These are phyloP conservation scores for Amphibalanus amphitrite DNA, from an alignment of 1,140 invertebrate genomes.

Conservation along the genomic window DNA sequence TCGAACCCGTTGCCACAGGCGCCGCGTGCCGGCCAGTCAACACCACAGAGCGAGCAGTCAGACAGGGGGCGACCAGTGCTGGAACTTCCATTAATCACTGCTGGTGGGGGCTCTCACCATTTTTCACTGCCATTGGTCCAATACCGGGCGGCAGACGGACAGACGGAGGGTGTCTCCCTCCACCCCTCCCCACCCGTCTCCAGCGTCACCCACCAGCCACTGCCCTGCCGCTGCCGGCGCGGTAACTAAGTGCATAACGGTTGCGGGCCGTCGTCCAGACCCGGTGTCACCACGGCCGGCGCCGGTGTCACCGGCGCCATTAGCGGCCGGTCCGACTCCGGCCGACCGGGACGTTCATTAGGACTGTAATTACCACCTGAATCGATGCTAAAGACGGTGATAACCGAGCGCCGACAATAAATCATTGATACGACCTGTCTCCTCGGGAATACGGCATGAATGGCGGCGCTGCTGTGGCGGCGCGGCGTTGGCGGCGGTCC, in stretches of 20 bases:
- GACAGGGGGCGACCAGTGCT: neutral
- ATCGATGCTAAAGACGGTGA: neutral
- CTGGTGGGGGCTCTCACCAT: neutral
- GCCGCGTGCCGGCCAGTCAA: too few relatives aligned
- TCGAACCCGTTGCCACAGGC: too few relatives aligned
- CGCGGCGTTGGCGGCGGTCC: too few relatives aligned
- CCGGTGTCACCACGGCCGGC: neutral
- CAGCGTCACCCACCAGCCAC: too few relatives aligned
- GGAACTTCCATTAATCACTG: neutral
- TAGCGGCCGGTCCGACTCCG: neutral
- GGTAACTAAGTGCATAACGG: too few relatives aligned
- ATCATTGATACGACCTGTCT: neutral
- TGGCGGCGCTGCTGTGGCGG: too few relatives aligned
- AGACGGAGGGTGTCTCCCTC: neutral
- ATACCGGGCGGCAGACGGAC: neutral
- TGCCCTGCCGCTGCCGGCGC: too few relatives aligned
- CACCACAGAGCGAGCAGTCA: too few relatives aligned
- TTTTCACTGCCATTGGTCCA: neutral
- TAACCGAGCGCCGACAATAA: neutral
- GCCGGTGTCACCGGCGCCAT: neutral
- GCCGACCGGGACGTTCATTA: neutral
- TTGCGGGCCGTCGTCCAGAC: too few relatives aligned
- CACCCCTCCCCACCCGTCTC: too few relatives aligned
- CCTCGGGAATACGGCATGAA: neutral
- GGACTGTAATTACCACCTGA: conserved; percentile 1